Conservation (phyloP, 37 sponge, comb jelly and placozoan genomes). For the Lycopodina hypogea region DNA sequence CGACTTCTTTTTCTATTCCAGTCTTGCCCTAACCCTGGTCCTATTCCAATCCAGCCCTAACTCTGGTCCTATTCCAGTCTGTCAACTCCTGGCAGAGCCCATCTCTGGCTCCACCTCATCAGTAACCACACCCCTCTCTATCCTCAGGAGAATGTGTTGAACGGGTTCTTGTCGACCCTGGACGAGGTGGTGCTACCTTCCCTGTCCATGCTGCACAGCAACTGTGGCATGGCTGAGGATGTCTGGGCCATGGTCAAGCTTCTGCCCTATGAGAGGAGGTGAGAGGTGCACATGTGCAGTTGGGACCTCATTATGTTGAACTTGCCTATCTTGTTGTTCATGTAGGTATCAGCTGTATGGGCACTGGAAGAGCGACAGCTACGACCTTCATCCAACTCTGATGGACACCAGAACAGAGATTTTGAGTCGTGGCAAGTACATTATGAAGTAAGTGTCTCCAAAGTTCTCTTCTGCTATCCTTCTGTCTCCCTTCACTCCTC, state of each 20-base stretch:
- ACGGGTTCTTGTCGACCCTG: constrained; percentile 47
- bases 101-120: too few relatives aligned
- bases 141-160: constrained; percentile 30
- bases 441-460: constrained; percentile 77
- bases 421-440: constrained; percentile 69
- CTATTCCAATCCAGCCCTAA: too few relatives aligned
- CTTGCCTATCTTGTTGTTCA: neutral
- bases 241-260: constrained; percentile 84
- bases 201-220: constrained; percentile 82
- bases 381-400: constrained; percentile 67
- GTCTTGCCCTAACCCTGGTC: too few relatives aligned
- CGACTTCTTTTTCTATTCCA: too few relatives aligned
- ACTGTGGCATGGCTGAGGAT: constrained; percentile 94
- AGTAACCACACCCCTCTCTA: neutral
- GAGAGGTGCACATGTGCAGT: neutral
- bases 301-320: neutral
- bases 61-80: too few relatives aligned
- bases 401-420: constrained; percentile 71
- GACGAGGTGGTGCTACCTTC: constrained; percentile 83
- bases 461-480: too few relatives aligned
- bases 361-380: constrained; percentile 90
- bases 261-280: constrained; percentile 87
- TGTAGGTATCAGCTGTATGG: constrained; percentile 89
- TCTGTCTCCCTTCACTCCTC: neutral
- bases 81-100: too few relatives aligned